Evolutionary conservation across 2,113 vertebrate genomes (phyloP).

Genomic region (Melospiza georgiana): DNA sequence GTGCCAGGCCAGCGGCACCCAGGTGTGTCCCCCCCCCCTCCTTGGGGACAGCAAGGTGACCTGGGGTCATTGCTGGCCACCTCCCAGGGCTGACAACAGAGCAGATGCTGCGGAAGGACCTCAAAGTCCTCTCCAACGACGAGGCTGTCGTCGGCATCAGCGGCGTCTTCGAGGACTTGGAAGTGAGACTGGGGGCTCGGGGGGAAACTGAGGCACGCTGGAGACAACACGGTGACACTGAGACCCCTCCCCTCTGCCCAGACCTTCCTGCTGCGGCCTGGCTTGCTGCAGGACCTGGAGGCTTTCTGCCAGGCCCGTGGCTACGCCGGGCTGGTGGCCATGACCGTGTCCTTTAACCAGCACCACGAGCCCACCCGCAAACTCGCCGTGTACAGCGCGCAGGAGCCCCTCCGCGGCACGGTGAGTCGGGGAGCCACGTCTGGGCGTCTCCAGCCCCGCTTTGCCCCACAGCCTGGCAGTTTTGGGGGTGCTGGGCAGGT

Average conservation of each 20-base stretch:
- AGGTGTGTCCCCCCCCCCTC: rapidly evolving
- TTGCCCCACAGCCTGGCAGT: rapidly evolving
- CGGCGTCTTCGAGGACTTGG: constrained; percentile 83
- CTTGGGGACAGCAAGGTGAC: rapidly evolving
- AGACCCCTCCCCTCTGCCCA: background rate
- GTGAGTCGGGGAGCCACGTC: constrained; percentile 33
- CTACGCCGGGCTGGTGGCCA: constrained; percentile 80
- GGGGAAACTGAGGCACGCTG: rapidly evolving
- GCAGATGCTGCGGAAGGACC: constrained; percentile 93
- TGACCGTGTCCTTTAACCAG: constrained; percentile 83
- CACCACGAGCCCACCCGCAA: constrained; percentile 83
- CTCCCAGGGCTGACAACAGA: constrained; percentile 84
- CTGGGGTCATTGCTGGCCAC: rapidly evolving
- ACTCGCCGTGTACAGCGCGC: constrained; percentile 81
- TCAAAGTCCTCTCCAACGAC: constrained; percentile 78
- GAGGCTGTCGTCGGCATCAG: constrained; percentile 76
- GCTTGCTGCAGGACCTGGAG: constrained; percentile 79
- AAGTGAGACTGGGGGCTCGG: constrained; percentile 65
- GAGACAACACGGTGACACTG: rapidly evolving
- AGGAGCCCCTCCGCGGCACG: constrained; percentile 56
- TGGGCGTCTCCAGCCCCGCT: rapidly evolving
- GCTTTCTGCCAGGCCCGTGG: constrained; percentile 78
- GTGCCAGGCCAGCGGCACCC: rapidly evolving
- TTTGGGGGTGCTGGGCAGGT: background rate
- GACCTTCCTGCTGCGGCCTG: constrained; percentile 78